Evolutionary conservation across 2,797 vertebrate species (phyloP).

Genomic region (Potorous gilbertii): DNA sequence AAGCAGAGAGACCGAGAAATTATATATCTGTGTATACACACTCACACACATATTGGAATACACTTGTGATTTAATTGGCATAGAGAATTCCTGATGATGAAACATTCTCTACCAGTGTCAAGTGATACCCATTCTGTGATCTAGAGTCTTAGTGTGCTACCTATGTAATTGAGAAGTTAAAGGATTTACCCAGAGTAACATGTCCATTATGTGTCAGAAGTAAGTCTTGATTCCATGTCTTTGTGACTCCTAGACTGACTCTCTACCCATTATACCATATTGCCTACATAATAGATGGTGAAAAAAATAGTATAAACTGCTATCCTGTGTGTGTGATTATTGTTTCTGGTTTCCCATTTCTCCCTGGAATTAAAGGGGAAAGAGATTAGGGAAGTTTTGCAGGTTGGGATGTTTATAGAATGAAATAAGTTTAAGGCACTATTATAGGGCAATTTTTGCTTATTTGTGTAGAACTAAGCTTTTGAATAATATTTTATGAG

Average conservation of each 20-base stretch:
- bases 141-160: not conserved
- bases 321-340: not conserved
- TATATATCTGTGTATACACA: not conserved
- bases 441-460: not conserved
- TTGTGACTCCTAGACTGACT: not conserved
- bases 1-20: not conserved
- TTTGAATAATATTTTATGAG: conserved; percentile 52
- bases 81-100: not conserved
- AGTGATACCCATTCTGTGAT: not conserved
- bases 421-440: conserved; percentile 37
- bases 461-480: conserved; percentile 22
- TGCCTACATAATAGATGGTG: not conserved
- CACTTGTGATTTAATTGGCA: not conserved
- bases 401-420: conserved; percentile 24
- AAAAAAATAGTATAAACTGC: not conserved
- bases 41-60: not conserved
- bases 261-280: not conserved
- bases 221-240: not conserved
- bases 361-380: conserved; percentile 44
- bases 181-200: not conserved
- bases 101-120: not conserved
- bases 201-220: not conserved
- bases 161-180: not conserved
- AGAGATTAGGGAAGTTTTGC: conserved; percentile 24
- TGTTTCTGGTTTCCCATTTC: conserved; percentile 39